Evolutionary conservation across 2,888 invertebrate genomes (phyloP).

Genomic region (Hanleya hanleyi): DNA sequence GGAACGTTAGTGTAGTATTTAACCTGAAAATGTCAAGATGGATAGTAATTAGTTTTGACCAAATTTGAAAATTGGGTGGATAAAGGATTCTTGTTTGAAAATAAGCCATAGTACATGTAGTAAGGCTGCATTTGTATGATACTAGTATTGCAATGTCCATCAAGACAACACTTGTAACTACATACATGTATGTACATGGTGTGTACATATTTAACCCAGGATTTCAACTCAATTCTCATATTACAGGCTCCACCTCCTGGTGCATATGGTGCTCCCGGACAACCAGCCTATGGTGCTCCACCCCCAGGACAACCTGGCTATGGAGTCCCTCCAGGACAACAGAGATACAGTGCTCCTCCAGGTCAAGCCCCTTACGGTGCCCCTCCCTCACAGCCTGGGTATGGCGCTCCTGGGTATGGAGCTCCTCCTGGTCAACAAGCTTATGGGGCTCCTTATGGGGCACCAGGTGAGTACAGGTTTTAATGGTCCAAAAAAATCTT

Average conservation of each 20-base stretch:
- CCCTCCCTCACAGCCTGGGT: not conserved
- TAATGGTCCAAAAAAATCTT: not conserved
- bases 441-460: not conserved
- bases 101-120: no score
- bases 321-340: constrained; percentile 23
- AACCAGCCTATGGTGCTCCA: constrained; percentile 29
- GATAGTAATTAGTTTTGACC: no score
- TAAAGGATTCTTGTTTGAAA: no score
- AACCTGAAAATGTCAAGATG: no score
- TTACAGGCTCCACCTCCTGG: constrained; percentile 20
- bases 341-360: constrained; percentile 38
- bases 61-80: no score
- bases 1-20: no score
- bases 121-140: no score
- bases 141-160: no score
- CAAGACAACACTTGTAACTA: no score
- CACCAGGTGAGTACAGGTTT: not conserved
- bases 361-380: constrained; percentile 32
- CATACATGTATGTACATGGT: no score
- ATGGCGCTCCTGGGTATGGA: constrained; percentile 1
- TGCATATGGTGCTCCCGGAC: constrained; percentile 26
- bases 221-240: no score
- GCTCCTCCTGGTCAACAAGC: not conserved
- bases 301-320: constrained; percentile 37
- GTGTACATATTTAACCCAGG: no score